Percentiles rank a stretch among this genome's conserved stretches.
phyloP scores from a whole-genome alignment of 1,140 invertebrate genomes.

The Nilaparvata lugens region DNA sequence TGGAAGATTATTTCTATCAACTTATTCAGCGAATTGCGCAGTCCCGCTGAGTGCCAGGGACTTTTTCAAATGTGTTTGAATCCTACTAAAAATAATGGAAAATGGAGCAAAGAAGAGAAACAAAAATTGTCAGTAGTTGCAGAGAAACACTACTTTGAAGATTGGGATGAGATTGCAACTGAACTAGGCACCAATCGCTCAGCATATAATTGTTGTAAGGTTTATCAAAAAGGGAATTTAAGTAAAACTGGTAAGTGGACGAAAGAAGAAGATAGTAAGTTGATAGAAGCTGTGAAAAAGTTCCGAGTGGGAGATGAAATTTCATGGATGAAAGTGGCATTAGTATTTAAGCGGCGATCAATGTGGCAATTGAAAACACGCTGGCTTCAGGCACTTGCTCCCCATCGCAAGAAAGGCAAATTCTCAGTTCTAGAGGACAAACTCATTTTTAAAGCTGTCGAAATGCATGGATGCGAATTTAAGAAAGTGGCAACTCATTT shows the following conservation, averaged over 20 bases:
- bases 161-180: neutral
- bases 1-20: neutral
- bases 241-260: conserved; percentile 15
- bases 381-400: conserved; percentile 19
- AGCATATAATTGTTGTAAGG: neutral
- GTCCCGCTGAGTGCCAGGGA: neutral
- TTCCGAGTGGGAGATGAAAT: conserved; percentile 18
- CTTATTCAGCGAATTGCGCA: neutral
- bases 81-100: neutral
- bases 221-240: neutral
- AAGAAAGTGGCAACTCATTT: neutral
- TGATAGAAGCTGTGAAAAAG: conserved; percentile 8
- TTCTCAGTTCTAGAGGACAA: conserved; percentile 14
- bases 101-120: neutral
- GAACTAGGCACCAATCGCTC: neutral
- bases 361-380: conserved; percentile 12
- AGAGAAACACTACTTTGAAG: neutral
- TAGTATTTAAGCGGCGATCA: conserved; percentile 8
- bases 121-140: neutral
- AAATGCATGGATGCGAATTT: conserved; percentile 1
- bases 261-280: conserved; percentile 16
- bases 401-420: conserved; percentile 13
- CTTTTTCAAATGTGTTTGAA: neutral
- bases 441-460: conserved; percentile 1
- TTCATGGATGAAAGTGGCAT: conserved; percentile 16